phyloP scores from a whole-genome alignment of 2,797 vertebrate genomes.

The Amphiprion clarkii region DNA sequence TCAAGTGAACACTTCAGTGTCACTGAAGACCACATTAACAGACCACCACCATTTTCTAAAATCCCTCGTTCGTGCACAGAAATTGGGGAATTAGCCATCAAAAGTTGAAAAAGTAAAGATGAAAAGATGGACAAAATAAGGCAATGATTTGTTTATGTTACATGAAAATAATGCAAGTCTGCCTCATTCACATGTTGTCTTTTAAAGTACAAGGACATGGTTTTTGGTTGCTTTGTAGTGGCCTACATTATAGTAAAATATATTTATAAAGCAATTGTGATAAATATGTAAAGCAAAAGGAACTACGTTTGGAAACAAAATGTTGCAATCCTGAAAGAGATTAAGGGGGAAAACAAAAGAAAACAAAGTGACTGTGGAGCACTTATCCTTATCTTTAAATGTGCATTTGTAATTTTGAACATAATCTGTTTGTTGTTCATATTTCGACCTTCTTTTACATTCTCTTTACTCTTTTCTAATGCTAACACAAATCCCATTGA shows the following conservation, averaged over 20 bases:
- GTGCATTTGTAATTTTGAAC: background rate
- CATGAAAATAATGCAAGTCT: background rate
- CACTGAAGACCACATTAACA: constrained; percentile 42
- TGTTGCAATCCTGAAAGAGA: background rate
- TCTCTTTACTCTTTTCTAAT: constrained; percentile 49
- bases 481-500: constrained; percentile 65
- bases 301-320: background rate
- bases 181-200: background rate
- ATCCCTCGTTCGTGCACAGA: background rate
- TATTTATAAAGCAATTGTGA: background rate
- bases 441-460: background rate
- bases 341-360: background rate
- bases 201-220: background rate
- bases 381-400: constrained; percentile 1
- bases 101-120: background rate
- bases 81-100: background rate
- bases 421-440: background rate
- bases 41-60: constrained; percentile 24
- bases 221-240: background rate
- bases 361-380: background rate
- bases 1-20: constrained; percentile 63
- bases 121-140: background rate
- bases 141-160: background rate
- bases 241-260: background rate
- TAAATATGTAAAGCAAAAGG: background rate